phyloP scores from a whole-genome alignment of 2,888 invertebrate genomes.

The Mesorhabditis sp. region DNA sequence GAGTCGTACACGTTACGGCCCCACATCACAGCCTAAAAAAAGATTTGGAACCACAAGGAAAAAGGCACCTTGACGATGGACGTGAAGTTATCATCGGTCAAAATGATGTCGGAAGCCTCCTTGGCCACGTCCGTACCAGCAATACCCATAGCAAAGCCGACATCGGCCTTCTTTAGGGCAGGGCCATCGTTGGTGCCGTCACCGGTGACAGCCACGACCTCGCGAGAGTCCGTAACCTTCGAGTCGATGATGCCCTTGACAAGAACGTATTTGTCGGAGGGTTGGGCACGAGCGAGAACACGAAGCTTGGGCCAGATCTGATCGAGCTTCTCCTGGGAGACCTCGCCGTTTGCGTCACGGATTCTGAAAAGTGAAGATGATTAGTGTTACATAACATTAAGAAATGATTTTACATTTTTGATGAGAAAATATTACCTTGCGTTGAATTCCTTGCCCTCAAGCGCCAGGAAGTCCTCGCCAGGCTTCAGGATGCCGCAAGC shows the following conservation, averaged over 20 bases:
- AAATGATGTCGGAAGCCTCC: slow-evolving; percentile 64
- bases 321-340: slow-evolving; percentile 86
- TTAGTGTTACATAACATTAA: background rate
- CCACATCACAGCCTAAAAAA: slow-evolving; percentile 63
- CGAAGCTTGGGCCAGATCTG: slow-evolving; percentile 86
- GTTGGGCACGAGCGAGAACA: slow-evolving; percentile 92
- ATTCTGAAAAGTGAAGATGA: slow-evolving; percentile 21
- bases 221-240: slow-evolving; percentile 41
- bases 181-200: slow-evolving; percentile 65
- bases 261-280: slow-evolving; percentile 93
- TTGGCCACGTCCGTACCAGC: slow-evolving; percentile 65
- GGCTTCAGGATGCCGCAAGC: slow-evolving; percentile 86
- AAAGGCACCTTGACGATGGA: slow-evolving; percentile 61
- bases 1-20: slow-evolving; percentile 65
- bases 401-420: background rate
- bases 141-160: slow-evolving; percentile 64
- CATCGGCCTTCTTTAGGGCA: slow-evolving; percentile 64
- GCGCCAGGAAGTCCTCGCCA: slow-evolving; percentile 86
- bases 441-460: slow-evolving; percentile 98
- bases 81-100: slow-evolving; percentile 65
- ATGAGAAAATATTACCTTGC: slow-evolving; percentile 63
- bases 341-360: slow-evolving; percentile 58
- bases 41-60: background rate
- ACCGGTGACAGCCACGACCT: slow-evolving; percentile 65
- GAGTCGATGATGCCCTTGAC: slow-evolving; percentile 69